Base-by-base conservation (phyloP, 2,797 vertebrate species). In the Rhabdomys pumilio region DNA sequence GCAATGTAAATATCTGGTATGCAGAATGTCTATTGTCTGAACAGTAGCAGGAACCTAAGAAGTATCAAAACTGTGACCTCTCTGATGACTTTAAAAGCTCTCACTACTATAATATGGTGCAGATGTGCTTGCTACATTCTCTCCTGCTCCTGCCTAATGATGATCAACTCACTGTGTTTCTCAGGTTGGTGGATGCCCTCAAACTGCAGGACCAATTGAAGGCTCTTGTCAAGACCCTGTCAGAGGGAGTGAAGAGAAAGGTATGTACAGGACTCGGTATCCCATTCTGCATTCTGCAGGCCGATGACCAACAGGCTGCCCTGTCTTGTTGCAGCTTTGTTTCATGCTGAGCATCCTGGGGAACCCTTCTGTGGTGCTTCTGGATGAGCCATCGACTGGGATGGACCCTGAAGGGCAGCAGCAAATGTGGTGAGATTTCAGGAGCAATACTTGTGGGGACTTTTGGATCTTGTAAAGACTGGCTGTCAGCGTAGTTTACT, bases 301-400 rank as follows among this genome's bases (percentile, higher is more conserved):
- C 44, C 0, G 0, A 50, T 22, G 41, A 72, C 20, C 1, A 3
- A 89, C 0, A 0, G 0, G 0, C 0, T 55, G 17, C 38, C 59
- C n/a, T 57, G 7, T 91, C 61, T 94, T 20, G 0, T 98, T 98
- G 1, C 98, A 99, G 99, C 75, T 99, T 94, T 99, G 99, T 65
- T 99, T 99, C 41, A 98, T 98, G 0, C 94, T 99, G 98, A 99
- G 99, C 81, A 98, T 99, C 98, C 98, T 99, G 82, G 99, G 99
- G 79, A 99, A 98, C 82, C 99, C 99, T 0, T 97, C 98, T 0
- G 98, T 99, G 20, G 98, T 99, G 85, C 98, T 99, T 2, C 98
- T 99, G 98, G 99, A 99, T 0, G 99, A 99, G 94, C 99, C 99
- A 0, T 99, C 99, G 0, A 98, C 98, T 0, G 99, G 99, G 53